Base-by-base conservation (phyloP, 2,113 vertebrate species). In the Anhinga rufa region DNA sequence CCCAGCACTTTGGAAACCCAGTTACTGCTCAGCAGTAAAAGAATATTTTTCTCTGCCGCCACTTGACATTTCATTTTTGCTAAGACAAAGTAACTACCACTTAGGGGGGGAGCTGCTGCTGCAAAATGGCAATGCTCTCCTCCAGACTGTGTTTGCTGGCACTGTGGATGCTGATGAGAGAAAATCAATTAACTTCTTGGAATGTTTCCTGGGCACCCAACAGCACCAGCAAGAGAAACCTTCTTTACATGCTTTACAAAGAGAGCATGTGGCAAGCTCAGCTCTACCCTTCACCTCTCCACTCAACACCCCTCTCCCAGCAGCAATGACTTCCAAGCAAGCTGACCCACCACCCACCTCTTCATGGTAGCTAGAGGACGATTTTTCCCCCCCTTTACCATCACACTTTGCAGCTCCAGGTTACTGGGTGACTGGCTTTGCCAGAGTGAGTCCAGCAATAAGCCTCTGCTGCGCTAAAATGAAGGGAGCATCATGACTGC, bases 31-130 rank as follows among this genome's bases (percentile, higher is more conserved):
- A 51, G 77, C 77, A 38, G 83, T 70, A 82, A 66, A 57, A 25
- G 91, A 80, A 10, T 40, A 83, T 93, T 96, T 71, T 86, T 95
- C 93, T 89, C 76, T 76, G 77, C 89, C 81, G 0, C 36, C 66
- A 8, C 36, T 80, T 93, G 95, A 93, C 91, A 58, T 80, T 91
- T 91, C 71, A 52, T 83, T 96, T 91, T 83, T 57, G 68, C 57
- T 4, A 83, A 95, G 95, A 93, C 93, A 86, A 93, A 95, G 95
- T 71, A 80, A 93, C 93, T 76, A 49, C 69, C 17, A 7, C 61
- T 61, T 12, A 6, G n/a, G 28, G 44, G 60, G 61, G 61, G 32
- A 65, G 71, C 87, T 52, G 69, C 68, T 1, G 42, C 79, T 82
- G 86, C 21, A 40, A 54, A 85, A 60, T 9, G 52, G 48, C 79